These are phyloP conservation scores for Brachionus koreanus DNA, from an alignment of 1,140 invertebrate species.

Conservation along the genomic window DNA sequence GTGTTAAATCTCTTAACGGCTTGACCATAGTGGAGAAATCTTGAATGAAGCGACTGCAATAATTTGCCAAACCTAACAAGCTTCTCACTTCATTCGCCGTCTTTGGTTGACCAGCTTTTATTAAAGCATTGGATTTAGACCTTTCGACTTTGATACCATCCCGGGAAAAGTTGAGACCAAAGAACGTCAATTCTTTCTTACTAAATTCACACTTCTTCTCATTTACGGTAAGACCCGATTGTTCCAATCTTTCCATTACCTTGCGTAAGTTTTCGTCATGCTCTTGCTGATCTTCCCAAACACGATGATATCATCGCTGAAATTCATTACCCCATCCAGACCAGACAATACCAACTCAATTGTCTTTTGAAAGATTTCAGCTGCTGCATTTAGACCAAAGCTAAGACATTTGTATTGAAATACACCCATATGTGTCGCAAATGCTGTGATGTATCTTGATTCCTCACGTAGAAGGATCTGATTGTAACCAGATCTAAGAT, in stretches of 20 bases:
- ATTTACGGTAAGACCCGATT: neutral
- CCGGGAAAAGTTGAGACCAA: neutral
- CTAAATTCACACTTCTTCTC: neutral
- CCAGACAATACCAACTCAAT: neutral
- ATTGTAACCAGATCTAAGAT: neutral
- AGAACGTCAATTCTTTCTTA: neutral
- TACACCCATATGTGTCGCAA: neutral
- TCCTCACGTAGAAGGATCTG: neutral
- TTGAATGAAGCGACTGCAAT: constrained; percentile 55
- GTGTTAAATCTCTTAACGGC: constrained; percentile 47
- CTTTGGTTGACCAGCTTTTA: neutral
- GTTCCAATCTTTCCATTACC: neutral
- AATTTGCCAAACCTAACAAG: constrained; percentile 49
- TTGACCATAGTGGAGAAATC: constrained; percentile 49
- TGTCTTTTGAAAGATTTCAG: neutral
- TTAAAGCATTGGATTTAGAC: neutral
- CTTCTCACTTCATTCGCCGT: constrained; percentile 45
- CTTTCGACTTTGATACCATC: neutral
- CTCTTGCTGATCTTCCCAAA: neutral
- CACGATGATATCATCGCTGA: neutral
- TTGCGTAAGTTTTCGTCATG: neutral
- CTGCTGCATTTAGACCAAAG: neutral
- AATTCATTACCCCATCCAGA: neutral
- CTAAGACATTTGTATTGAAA: neutral
- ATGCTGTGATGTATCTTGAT: neutral